These are phyloP conservation scores for Microtus californicus DNA, from an alignment of 2,797 vertebrate species.

Conservation along the genomic window DNA sequence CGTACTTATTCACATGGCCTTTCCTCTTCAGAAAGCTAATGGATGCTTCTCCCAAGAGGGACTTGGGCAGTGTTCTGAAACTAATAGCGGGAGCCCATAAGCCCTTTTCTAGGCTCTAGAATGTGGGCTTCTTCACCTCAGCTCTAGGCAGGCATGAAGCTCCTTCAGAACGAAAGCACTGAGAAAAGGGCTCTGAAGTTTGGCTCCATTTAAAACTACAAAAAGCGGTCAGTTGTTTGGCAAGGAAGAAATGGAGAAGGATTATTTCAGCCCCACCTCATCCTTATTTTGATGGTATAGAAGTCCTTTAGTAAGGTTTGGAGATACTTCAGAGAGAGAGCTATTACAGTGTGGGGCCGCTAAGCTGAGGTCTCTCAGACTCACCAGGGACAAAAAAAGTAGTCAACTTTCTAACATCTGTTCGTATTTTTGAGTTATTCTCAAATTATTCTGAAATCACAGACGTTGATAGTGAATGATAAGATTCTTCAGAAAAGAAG, in stretches of 20 bases:
- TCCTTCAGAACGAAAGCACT: not conserved
- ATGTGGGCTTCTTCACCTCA: not conserved
- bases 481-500: conserved; percentile 5
- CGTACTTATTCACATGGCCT: not conserved
- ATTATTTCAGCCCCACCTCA: not conserved
- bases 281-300: not conserved
- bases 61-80: not conserved
- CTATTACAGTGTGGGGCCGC: not conserved
- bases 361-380: not conserved
- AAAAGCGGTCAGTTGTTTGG: not conserved
- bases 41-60: not conserved
- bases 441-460: conserved; percentile 31
- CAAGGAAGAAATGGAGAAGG: not conserved
- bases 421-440: conserved; percentile 28
- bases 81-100: not conserved
- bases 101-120: not conserved
- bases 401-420: conserved; percentile 24
- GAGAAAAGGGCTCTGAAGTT: not conserved
- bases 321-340: not conserved
- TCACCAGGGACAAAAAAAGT: not conserved
- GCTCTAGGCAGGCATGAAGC: not conserved
- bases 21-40: not conserved
- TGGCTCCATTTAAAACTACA: not conserved
- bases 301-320: not conserved
- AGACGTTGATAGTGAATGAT: not conserved